Evolutionary conservation across 2,888 invertebrate species (phyloP), one percentile per base, ranked within the genome.

Genomic region (Drosophila percnosoma): DNA sequence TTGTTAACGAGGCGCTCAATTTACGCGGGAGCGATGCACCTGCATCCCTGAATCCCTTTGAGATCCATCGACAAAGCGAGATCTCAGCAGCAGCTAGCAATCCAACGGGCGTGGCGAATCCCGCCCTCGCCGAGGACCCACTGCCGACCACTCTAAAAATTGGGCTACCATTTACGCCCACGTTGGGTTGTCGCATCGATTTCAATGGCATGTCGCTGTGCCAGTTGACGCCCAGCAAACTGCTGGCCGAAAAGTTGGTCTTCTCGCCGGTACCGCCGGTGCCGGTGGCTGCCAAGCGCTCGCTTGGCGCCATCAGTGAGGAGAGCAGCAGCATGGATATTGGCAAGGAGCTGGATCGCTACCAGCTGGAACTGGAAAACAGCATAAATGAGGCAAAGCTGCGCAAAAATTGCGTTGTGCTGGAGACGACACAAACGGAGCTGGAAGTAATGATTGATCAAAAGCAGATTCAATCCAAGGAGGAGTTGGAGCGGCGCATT

Each of bases 371-470:
- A 77, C 71, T 93, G 40, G 93, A 93, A 71, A 93, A 93, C 40
- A 93, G 93, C 77, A 93, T 93, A 18, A 93, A 93, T 62, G 93
- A 93, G 67, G 93, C 93, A 0, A 93, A 93, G 76, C 67, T 91
- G 42, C 88, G 90, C 36, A 93, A 91, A 64, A 78, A 74, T 40
- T 78, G 75, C 21, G 18, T 69, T 24, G 31, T 64, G 34, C 31
- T 68, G 55, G 75, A 70, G 36, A 51, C 40, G 29, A 69, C 60
- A 42, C 53, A 75, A 63, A 60, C 55, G 0, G 58, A 74, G 29
- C 6, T 68, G n/a, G 42, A 82, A 27, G 13, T 84, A 40, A 53
- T 65, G 55, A 40, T 65, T 4, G 59, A 66, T 18, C 63, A 66
- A 51, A 58, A 67, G 31, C n/a, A 71, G n/a, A 24, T 71, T 10